phyloP scores from a whole-genome alignment of 1,140 invertebrate genomes.

The Diplogasteroides magnus region DNA sequence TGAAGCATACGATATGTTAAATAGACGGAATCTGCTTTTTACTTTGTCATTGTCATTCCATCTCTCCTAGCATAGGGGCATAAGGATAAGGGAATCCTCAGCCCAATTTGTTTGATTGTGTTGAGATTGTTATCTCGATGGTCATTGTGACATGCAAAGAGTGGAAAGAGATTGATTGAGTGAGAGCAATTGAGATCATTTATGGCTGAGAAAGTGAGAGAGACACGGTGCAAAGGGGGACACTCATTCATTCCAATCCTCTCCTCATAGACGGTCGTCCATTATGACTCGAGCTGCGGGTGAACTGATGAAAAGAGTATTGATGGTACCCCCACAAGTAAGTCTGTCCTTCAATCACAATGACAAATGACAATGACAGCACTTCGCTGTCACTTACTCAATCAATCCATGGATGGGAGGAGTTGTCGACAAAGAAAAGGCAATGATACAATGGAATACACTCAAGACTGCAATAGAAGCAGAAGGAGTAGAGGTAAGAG shows the following conservation, averaged over 20 bases:
- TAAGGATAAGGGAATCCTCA: background rate
- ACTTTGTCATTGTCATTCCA: background rate
- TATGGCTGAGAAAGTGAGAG: background rate
- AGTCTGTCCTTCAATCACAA: background rate
- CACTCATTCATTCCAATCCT: background rate
- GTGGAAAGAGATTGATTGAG: background rate
- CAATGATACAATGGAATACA: constrained; percentile 44
- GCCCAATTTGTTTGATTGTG: no score
- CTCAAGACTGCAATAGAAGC: constrained; percentile 48
- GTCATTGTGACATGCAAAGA: background rate
- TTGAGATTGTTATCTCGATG: background rate
- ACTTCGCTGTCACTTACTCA: constrained; percentile 26
- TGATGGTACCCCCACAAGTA: constrained; percentile 51
- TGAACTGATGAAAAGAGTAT: constrained; percentile 42
- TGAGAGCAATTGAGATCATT: background rate
- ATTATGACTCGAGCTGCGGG: constrained; percentile 24
- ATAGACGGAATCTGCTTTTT: background rate
- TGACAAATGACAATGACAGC: background rate
- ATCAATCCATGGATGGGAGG: constrained; percentile 56
- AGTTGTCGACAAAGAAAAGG: constrained; percentile 41
- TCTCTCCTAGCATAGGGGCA: background rate
- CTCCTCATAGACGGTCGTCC: background rate
- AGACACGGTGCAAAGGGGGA: background rate
- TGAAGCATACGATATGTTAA: no score
- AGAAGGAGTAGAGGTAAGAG: constrained; percentile 44